A percentile compares a stretch with the other conserved stretches of the same genome.
phyloP scores from a whole-genome alignment of 92 coral and sea anemone genomes.

The Porites lobata region DNA sequence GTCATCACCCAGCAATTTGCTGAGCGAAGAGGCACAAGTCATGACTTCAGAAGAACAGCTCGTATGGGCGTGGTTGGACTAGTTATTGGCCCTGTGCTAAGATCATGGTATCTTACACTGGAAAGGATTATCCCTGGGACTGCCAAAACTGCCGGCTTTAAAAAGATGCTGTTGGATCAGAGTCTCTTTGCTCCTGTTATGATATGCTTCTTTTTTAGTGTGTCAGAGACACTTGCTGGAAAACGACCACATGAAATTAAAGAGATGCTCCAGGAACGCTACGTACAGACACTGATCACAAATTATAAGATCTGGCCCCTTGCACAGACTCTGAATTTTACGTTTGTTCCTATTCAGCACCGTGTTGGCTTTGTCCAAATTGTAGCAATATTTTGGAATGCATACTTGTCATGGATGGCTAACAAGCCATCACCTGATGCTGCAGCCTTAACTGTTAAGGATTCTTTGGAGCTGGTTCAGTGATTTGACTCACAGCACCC shows the following conservation, averaged over 20 bases:
- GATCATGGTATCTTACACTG: slow-evolving; percentile 81
- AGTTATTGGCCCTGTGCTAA: slow-evolving; percentile 73
- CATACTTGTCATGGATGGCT: too few relatives aligned
- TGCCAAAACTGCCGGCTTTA: slow-evolving; percentile 77
- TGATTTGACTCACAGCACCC: too few relatives aligned
- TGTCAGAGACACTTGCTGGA: slow-evolving; percentile 79
- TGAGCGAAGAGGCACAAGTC: slow-evolving; percentile 77
- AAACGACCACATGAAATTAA: slow-evolving; percentile 74
- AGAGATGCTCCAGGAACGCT: slow-evolving; percentile 71
- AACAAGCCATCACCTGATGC: too few relatives aligned
- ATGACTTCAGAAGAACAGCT: slow-evolving; percentile 74
- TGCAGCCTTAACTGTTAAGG: too few relatives aligned
- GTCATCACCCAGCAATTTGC: slow-evolving; percentile 15
- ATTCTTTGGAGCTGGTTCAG: too few relatives aligned
- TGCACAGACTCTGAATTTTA: slow-evolving; percentile 84
- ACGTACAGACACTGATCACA: slow-evolving; percentile 75
- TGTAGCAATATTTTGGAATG: slow-evolving; percentile 92
- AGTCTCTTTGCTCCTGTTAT: slow-evolving; percentile 43
- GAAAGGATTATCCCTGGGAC: slow-evolving; percentile 84
- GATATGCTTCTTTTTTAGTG: slow-evolving; percentile 76
- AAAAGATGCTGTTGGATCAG: slow-evolving; percentile 83
- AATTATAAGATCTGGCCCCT: slow-evolving; percentile 95
- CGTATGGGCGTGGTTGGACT: slow-evolving; percentile 81
- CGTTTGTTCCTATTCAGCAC: slow-evolving; percentile 83
- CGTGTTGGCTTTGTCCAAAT: slow-evolving; percentile 85